Percentiles rank a stretch among this genome's conserved stretches.
Conservation (phyloP, 1,140 invertebrate species). For the Catajapyx aquilonaris region DNA sequence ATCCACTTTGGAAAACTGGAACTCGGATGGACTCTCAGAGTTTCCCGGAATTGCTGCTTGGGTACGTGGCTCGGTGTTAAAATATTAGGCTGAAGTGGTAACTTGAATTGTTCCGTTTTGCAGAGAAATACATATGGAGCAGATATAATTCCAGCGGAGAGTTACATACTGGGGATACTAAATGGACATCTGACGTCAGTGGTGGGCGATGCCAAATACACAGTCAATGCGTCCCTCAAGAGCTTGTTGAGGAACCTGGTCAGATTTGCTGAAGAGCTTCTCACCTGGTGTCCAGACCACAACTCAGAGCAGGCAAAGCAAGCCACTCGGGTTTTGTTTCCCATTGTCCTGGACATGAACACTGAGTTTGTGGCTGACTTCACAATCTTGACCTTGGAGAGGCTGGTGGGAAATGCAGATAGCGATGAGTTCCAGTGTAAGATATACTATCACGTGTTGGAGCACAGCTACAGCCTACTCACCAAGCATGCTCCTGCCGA, state of each 20-base stretch:
- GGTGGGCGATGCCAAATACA: constrained; percentile 27
- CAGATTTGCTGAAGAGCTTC: no score
- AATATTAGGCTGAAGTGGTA: constrained; percentile 1
- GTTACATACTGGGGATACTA: constrained; percentile 38
- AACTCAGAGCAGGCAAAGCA: no score
- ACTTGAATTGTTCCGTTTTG: constrained; percentile 12
- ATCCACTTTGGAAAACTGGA: constrained; percentile 41
- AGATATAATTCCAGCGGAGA: constrained; percentile 64
- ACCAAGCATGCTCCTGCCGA: constrained; percentile 18
- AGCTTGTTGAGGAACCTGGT: no score
- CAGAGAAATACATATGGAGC: constrained; percentile 44
- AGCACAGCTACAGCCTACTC: constrained; percentile 42
- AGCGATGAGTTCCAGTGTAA: constrained; percentile 34
- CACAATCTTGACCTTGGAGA: constrained; percentile 24
- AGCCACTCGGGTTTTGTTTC: no score
- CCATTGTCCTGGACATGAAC: constrained; percentile 13
- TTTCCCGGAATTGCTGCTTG: constrained; percentile 23
- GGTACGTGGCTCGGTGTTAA: constrained; percentile 14
- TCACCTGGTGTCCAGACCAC: no score
- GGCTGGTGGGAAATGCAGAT: constrained; percentile 35
- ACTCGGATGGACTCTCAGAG: constrained; percentile 25
- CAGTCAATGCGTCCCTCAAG: constrained; percentile 42
- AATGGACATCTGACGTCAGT: constrained; percentile 13
- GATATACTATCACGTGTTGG: constrained; percentile 38
- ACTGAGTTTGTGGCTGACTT: constrained; percentile 10